Percentiles rank a stretch among this genome's conserved stretches.
Conservation (phyloP, 2,888 invertebrate species). For the Chaitophorus viminalis region DNA sequence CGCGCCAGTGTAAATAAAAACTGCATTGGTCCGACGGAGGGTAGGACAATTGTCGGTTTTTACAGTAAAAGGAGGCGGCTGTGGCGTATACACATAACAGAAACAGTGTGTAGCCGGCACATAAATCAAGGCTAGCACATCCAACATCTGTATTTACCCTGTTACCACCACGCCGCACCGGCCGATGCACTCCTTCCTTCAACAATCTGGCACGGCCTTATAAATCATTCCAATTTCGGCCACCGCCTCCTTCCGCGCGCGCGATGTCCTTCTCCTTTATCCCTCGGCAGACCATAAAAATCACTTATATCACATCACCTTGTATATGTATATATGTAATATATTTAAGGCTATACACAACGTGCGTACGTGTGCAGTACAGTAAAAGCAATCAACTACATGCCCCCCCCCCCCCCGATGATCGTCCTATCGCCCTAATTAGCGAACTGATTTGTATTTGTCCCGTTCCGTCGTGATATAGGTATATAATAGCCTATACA, state of each 20-base stretch:
- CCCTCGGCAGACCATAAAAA: slow-evolving; percentile 31
- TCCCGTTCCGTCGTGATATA: background rate
- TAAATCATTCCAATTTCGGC: slow-evolving; percentile 58
- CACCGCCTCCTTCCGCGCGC: background rate
- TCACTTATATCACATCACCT: slow-evolving; percentile 16
- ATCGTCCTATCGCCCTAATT: slow-evolving; percentile 7
- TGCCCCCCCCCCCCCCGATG: background rate
- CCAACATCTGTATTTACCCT: slow-evolving; percentile 60
- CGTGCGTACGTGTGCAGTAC: background rate
- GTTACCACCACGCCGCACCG: background rate
- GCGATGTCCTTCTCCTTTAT: slow-evolving; percentile 2
- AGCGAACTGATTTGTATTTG: slow-evolving; percentile 45
- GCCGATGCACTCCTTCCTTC: background rate
- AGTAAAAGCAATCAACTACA: background rate
- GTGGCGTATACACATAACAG: background rate
- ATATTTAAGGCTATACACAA: background rate
- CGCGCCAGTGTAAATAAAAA: slow-evolving; percentile 48
- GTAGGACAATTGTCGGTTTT: slow-evolving; percentile 57
- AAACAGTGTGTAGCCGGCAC: slow-evolving; percentile 17
- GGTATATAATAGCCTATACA: too few relatives aligned
- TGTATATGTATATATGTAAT: background rate
- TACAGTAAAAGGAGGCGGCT: slow-evolving; percentile 40
- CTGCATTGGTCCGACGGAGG: slow-evolving; percentile 36
- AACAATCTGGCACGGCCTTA: slow-evolving; percentile 57
- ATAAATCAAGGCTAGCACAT: slow-evolving; percentile 58